Percentiles rank a stretch among this genome's conserved stretches.
These are phyloP conservation scores for Brachionus koreanus DNA, from an alignment of 1,140 invertebrate genomes.

Conservation along the genomic window DNA sequence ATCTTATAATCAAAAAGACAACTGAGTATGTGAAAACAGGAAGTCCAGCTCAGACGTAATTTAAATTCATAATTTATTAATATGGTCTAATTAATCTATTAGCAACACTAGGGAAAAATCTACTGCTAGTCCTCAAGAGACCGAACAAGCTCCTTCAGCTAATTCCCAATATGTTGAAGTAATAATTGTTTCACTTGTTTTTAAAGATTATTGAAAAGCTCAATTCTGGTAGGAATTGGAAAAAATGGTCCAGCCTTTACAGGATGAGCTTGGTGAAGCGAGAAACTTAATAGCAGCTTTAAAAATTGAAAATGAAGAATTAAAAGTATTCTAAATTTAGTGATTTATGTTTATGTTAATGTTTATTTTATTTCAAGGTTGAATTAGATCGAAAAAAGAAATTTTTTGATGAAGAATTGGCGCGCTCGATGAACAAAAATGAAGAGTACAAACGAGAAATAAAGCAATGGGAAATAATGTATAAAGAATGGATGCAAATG, in stretches of 20 bases:
- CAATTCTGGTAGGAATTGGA: constrained; percentile 5
- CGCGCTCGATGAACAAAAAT: not conserved
- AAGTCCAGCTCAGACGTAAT: not conserved
- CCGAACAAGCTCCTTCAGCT: not conserved
- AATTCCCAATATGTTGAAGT: constrained; percentile 17
- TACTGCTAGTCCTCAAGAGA: not conserved
- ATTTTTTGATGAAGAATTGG: not conserved
- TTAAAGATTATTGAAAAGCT: not conserved
- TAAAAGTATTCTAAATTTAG: not conserved
- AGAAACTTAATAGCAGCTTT: constrained; percentile 35
- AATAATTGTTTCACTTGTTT: not conserved
- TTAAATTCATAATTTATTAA: not conserved
- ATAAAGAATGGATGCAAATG: constrained; percentile 42
- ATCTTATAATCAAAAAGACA: constrained; percentile 36
- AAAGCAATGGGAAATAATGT: constrained; percentile 42
- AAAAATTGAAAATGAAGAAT: constrained; percentile 35
- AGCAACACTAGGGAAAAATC: not conserved
- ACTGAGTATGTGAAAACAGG: constrained; percentile 40
- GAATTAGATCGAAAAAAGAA: constrained; percentile 4
- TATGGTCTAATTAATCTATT: not conserved
- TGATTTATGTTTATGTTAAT: not conserved
- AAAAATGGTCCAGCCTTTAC: not conserved
- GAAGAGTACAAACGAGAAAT: constrained; percentile 42
- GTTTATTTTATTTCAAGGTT: not conserved
- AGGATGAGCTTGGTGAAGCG: not conserved